Conservation (phyloP, 2,113 vertebrate genomes). For the Grallaria varia region DNA sequence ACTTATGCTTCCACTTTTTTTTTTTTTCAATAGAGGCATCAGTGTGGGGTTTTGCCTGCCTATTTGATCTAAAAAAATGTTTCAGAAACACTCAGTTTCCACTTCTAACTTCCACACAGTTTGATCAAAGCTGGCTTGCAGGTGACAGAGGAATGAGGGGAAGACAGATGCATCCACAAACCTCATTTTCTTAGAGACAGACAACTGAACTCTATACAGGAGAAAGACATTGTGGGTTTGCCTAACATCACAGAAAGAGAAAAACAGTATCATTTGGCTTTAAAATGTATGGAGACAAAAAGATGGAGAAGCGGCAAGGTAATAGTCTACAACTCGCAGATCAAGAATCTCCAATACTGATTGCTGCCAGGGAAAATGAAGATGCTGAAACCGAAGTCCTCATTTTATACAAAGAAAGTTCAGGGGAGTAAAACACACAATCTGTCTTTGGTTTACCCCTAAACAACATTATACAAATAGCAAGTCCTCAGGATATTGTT, state of each 20-base stretch:
- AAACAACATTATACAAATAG: neutral
- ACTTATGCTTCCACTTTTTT: neutral
- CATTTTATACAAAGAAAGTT: neutral
- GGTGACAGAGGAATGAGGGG: neutral
- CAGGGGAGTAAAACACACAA: neutral
- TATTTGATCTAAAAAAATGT: neutral
- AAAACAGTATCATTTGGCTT: neutral
- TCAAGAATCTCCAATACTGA: neutral
- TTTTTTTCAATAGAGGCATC: neutral
- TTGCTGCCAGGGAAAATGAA: neutral
- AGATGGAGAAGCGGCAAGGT: neutral
- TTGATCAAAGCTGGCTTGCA: neutral
- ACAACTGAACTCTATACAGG: neutral
- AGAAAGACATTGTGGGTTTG: neutral
- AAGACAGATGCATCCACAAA: neutral
- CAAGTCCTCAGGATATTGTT: neutral
- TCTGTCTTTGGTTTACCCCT: neutral
- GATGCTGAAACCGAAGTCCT: neutral
- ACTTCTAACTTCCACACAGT: neutral
- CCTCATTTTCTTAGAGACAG: neutral
- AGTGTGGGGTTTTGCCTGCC: neutral
- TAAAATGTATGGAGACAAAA: neutral
- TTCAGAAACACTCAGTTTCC: neutral
- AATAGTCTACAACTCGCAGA: neutral
- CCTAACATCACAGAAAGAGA: neutral